Conservation (phyloP, 2,888 invertebrate species). For the Ennomos fuscantarius region DNA sequence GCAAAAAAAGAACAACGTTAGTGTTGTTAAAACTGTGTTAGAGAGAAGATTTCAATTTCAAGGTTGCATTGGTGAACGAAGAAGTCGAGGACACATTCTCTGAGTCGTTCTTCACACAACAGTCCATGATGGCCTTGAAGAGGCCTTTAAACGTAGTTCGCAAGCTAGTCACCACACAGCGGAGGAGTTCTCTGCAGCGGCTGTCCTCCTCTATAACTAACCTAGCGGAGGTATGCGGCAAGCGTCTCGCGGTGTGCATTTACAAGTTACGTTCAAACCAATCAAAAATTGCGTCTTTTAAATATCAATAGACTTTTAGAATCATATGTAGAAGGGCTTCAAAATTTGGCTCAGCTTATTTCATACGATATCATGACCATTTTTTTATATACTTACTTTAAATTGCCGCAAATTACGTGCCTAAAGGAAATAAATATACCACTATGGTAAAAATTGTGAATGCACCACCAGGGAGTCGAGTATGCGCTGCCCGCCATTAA, state of each 20-base stretch:
- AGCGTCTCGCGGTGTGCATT: constrained; percentile 62
- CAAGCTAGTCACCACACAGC: constrained; percentile 80
- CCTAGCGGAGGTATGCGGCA: constrained; percentile 79
- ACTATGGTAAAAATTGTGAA: constrained; percentile 54
- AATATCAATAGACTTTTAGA: no score
- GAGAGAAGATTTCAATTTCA: constrained; percentile 68
- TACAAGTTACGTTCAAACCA: constrained; percentile 38
- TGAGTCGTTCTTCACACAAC: constrained; percentile 70
- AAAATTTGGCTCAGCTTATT: no score
- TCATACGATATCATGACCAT: no score
- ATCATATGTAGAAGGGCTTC: no score
- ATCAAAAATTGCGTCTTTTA: constrained; percentile 3
- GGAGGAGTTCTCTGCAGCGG: constrained; percentile 78
- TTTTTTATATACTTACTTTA: no score
- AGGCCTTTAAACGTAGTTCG: constrained; percentile 80
- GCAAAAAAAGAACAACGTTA: constrained; percentile 22
- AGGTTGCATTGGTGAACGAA: constrained; percentile 74
- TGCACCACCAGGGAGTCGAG: constrained; percentile 61
- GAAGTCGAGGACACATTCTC: constrained; percentile 66
- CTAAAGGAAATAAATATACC: no score
- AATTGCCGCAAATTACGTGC: no score
- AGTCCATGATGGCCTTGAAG: constrained; percentile 73
- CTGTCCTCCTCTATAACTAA: constrained; percentile 81
- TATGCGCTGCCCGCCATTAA: constrained; percentile 63
- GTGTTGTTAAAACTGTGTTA: constrained; percentile 38